Percentiles rank a stretch among this genome's conserved stretches.
These are phyloP conservation scores for Todiramphus saurophagus DNA, from an alignment of 2,113 vertebrate genomes.

Conservation along the genomic window DNA sequence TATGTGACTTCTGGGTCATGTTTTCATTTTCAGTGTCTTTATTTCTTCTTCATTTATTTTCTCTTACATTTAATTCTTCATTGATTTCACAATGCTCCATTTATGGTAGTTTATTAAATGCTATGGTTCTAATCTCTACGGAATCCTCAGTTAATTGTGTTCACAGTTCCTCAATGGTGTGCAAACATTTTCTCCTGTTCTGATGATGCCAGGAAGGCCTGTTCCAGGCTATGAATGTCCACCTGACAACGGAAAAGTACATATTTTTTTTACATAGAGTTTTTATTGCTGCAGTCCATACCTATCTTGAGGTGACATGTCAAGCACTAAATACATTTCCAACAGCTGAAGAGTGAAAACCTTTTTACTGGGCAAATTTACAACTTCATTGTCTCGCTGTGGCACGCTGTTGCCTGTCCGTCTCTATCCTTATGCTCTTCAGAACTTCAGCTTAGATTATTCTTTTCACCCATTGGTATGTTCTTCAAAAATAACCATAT, in stretches of 20 bases:
- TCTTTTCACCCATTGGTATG: neutral
- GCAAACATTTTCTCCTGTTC: neutral
- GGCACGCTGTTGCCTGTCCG: neutral
- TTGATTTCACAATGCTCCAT: neutral
- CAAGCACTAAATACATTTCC: neutral
- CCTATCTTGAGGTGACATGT: neutral
- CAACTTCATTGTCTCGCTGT: neutral
- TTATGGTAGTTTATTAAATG: neutral
- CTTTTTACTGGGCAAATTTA: neutral
- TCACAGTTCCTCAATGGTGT: neutral
- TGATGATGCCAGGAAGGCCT: neutral
- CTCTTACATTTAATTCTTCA: neutral
- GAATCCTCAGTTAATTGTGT: neutral
- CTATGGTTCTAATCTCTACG: neutral
- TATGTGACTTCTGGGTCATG: neutral
- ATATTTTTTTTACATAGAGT: neutral
- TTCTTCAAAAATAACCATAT: neutral
- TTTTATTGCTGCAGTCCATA: neutral
- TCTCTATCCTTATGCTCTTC: neutral
- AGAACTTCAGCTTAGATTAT: neutral
- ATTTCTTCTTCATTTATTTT: neutral
- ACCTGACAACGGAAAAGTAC: neutral
- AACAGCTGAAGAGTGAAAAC: neutral
- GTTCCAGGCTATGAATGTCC: neutral
- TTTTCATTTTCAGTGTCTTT: neutral